Evolutionary conservation across 2,113 vertebrate genomes (phyloP).

Genomic region (Paramisgurnus dabryanus): DNA sequence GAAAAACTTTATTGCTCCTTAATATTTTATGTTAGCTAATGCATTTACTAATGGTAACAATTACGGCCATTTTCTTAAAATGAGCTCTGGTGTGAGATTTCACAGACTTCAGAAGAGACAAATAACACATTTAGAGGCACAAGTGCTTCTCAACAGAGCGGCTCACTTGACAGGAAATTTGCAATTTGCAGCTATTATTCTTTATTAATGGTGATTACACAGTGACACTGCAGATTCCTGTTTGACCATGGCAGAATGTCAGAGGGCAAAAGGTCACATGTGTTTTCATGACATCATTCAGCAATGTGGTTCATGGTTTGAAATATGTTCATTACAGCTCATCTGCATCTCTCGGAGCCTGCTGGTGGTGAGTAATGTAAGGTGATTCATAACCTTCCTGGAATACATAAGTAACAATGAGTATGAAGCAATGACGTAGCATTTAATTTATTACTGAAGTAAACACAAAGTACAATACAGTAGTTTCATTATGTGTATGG

Average conservation of each 20-base stretch:
- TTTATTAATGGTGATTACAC: constrained; percentile 50
- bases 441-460: neutral
- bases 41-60: too few species aligned
- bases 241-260: constrained; percentile 35
- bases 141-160: constrained; percentile 37
- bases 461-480: neutral
- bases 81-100: neutral
- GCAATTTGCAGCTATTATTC: constrained; percentile 57
- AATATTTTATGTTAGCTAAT: too few species aligned
- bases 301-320: constrained; percentile 12
- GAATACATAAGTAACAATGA: constrained; percentile 16
- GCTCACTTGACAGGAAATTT: constrained; percentile 53
- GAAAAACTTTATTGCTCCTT: too few species aligned
- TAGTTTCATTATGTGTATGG: too few species aligned
- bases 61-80: constrained; percentile 9
- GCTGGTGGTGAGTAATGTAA: constrained; percentile 36
- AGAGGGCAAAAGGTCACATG: constrained; percentile 39
- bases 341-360: neutral
- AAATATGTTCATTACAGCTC: constrained; percentile 38
- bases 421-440: neutral
- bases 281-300: constrained; percentile 46
- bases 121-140: constrained; percentile 36
- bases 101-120: neutral
- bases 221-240: constrained; percentile 31
- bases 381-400: constrained; percentile 34